Evolutionary conservation across 2,888 invertebrate genomes (phyloP), one percentile per base, ranked within the genome.

Genomic region (Halictus quadricinctus): DNA sequence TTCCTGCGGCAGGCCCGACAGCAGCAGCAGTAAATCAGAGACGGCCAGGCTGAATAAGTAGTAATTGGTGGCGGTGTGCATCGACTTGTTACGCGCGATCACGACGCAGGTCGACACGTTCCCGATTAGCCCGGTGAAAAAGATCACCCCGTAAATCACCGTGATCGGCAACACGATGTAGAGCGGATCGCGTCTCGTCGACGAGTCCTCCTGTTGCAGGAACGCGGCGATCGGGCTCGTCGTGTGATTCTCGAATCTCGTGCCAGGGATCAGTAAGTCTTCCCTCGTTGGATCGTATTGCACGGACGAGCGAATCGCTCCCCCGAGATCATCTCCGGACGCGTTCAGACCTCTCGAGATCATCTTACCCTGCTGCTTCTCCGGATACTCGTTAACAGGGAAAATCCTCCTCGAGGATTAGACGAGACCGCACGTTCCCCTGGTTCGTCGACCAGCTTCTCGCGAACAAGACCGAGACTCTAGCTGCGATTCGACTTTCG

Each of bases 31-130:
- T 69, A 96, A 94, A 93, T 96, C 96, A n/a, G 96, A 96, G 7
- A 96, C 94, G n/a, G 96, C 96, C 87, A 96, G 94, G 89, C 96
- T 96, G 94, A 96, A 96, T 72, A 96, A 95, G 92, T 96, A 96
- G 93, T 96, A 96, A 93, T 96, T 96, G 76, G 96, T 96, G 18
- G 96, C 96, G 3, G 96, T 96, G 92, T 96, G 96, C 96, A 96
- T 96, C 91, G 96, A 96, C 87, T 95, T 95, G 94, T 96, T 96
- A 90, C 95, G 95, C 80, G 95, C 95, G 81, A 96, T 96, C n/a
- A 96, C 96, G 43, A 96, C 94, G 91, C 96, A 96, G 69, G 96
- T 96, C 93, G 95, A 95, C 48, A 96, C 94, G 92, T 96, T 96
- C 2, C 96, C 96, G 18, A 96, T 91, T 2, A 96, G 93, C 0